These are phyloP conservation scores for Oncorhynchus tshawytscha DNA, from an alignment of 2,113 vertebrate genomes.

Conservation along the genomic window DNA sequence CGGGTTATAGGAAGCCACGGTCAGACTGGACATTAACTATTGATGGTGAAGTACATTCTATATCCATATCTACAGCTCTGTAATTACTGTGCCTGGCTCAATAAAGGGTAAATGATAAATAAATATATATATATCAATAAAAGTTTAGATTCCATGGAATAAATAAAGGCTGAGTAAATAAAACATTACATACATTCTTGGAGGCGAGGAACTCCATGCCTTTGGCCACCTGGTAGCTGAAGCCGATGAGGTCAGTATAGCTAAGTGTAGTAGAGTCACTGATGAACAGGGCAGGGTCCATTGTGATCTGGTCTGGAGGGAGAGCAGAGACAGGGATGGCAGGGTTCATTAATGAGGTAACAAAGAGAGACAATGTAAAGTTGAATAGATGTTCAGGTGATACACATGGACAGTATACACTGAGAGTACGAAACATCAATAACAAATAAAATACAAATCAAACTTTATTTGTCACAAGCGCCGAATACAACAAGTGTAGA, in stretches of 20 bases:
- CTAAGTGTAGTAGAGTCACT: conserved; percentile 88
- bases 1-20: no score
- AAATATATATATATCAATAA: not conserved
- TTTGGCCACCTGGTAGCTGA: conserved; percentile 97
- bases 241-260: conserved; percentile 89
- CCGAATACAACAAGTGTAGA: no score
- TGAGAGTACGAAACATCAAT: no score
- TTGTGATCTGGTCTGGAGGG: conserved; percentile 76
- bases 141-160: not conserved
- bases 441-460: no score
- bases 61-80: not conserved
- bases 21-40: no score
- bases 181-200: conserved; percentile 82
- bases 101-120: not conserved
- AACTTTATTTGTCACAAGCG: no score
- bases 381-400: no score
- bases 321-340: not conserved
- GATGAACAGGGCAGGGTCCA: conserved; percentile 78
- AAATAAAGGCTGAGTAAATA: not conserved
- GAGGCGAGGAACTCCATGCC: conserved; percentile 98
- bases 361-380: no score
- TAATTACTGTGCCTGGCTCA: not conserved
- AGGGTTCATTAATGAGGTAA: not conserved
- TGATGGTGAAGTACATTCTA: not conserved
- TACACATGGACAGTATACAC: no score